These are phyloP conservation scores for Galerucella pusilla DNA, from an alignment of 2,888 invertebrate genomes.

Conservation along the genomic window DNA sequence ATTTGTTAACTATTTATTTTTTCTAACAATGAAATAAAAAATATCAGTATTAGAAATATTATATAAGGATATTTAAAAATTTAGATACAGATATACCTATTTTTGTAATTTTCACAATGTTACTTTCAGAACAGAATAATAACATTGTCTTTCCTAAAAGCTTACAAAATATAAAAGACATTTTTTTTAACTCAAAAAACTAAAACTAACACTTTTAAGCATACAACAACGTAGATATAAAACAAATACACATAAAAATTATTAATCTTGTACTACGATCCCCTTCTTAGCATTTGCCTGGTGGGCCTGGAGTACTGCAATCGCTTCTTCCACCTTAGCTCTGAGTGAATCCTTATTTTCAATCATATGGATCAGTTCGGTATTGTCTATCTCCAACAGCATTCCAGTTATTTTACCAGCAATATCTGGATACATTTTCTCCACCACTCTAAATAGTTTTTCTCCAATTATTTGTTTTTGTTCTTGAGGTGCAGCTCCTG, in stretches of 20 bases:
- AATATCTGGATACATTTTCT: conserved; percentile 90
- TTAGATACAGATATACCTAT: conserved; percentile 19
- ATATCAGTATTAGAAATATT: conserved; percentile 34
- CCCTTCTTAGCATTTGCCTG: conserved; percentile 71
- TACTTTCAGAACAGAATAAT: conserved; percentile 19
- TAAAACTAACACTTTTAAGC: conserved; percentile 35
- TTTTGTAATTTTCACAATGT: conserved; percentile 43
- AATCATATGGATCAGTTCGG: conserved; percentile 96
- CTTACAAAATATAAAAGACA: conserved; percentile 26
- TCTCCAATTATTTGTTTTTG: conserved; percentile 99
- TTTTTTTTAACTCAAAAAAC: conserved; percentile 44
- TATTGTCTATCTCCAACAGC: conserved; percentile 98
- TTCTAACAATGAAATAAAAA: conserved; percentile 39
- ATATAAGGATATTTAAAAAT: conserved; percentile 35
- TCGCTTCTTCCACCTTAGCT: conserved; percentile 97
- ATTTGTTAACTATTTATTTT: conserved; percentile 32
- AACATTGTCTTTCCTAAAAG: conserved; percentile 43
- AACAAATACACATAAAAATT: conserved; percentile 34
- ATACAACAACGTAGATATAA: conserved; percentile 34
- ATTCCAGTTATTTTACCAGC: conserved; percentile 99
- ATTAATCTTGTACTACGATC: conserved; percentile 55
- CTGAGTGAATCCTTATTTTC: conserved; percentile 90
- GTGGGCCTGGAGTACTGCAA: conserved; percentile 96
- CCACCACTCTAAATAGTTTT: conserved; percentile 92
- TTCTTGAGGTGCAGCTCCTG: conserved; percentile 92